These are phyloP conservation scores for Pandemis heparana DNA, from an alignment of 2,888 invertebrate species.

Conservation along the genomic window DNA sequence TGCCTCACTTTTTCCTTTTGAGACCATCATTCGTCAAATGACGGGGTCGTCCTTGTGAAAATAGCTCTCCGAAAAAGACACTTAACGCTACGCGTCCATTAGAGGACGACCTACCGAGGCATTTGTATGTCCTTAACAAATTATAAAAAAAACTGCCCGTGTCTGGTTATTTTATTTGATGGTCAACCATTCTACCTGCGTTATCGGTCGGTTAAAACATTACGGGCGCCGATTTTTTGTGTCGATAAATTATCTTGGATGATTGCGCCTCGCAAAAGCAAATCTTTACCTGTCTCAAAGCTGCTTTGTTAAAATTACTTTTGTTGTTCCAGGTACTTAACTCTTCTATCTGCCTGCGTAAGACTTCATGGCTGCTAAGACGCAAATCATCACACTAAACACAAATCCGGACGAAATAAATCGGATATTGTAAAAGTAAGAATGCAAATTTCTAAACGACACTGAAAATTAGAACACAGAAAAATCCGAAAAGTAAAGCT, in stretches of 20 bases:
- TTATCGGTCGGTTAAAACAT: constrained; percentile 19
- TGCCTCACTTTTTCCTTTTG: not conserved
- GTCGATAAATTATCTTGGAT: constrained; percentile 46
- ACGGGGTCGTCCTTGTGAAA: constrained; percentile 3
- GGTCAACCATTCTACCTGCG: constrained; percentile 26
- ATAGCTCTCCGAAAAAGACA: not conserved
- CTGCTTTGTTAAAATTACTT: constrained; percentile 16
- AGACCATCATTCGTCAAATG: constrained; percentile 4
- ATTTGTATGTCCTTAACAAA: constrained; percentile 11
- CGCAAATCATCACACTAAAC: not conserved
- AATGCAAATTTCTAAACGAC: too few relatives aligned
- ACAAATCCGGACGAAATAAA: not conserved
- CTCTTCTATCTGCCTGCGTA: not conserved
- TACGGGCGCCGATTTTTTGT: constrained; percentile 34
- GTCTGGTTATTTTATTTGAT: constrained; percentile 10
- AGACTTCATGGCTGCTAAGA: not conserved
- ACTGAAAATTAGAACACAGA: too few relatives aligned
- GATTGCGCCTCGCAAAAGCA: constrained; percentile 50
- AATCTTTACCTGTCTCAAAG: constrained; percentile 52
- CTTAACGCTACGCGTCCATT: not conserved
- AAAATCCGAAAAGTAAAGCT: too few relatives aligned
- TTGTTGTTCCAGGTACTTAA: constrained; percentile 31
- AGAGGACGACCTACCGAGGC: not conserved
- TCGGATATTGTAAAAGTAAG: not conserved
- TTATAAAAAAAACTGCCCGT: not conserved